These are phyloP conservation scores for Myiopsitta monachus DNA, from an alignment of 2,113 vertebrate genomes.

Conservation along the genomic window DNA sequence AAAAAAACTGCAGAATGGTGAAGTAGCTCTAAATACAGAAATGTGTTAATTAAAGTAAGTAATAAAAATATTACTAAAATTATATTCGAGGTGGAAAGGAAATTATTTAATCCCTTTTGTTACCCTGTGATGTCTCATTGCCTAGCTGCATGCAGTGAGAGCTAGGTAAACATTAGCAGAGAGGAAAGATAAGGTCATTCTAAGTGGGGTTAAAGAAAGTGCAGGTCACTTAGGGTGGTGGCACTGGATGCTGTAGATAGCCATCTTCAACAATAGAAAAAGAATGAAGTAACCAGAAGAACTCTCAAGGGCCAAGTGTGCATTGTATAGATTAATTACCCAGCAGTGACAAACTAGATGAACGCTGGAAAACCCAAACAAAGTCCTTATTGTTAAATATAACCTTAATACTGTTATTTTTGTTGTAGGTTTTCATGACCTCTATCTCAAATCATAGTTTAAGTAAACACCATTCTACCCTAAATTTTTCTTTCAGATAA, in stretches of 20 bases:
- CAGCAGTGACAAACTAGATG: neutral
- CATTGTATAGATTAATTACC: slow-evolving; percentile 5
- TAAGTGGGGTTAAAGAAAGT: neutral
- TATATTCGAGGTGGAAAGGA: neutral
- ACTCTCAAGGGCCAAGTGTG: neutral
- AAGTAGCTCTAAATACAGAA: neutral
- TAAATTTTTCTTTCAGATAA: slow-evolving; percentile 22
- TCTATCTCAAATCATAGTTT: neutral
- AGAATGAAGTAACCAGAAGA: neutral
- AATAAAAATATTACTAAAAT: neutral
- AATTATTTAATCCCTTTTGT: neutral
- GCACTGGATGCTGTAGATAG: neutral
- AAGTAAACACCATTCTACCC: slow-evolving; percentile 12
- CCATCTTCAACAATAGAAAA: slow-evolving; percentile 22
- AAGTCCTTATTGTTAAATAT: slow-evolving; percentile 1
- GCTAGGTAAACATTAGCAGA: neutral
- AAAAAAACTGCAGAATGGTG: neutral
- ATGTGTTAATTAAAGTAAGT: neutral
- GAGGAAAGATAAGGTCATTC: slow-evolving; percentile 1
- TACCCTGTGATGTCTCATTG: neutral
- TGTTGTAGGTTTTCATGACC: neutral
- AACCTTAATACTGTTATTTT: neutral
- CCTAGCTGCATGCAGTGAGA: neutral
- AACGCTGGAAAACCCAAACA: neutral
- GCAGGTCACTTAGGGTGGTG: neutral